Conservation (phyloP, 2,888 invertebrate genomes). For the Sphaerophoria taeniata region DNA sequence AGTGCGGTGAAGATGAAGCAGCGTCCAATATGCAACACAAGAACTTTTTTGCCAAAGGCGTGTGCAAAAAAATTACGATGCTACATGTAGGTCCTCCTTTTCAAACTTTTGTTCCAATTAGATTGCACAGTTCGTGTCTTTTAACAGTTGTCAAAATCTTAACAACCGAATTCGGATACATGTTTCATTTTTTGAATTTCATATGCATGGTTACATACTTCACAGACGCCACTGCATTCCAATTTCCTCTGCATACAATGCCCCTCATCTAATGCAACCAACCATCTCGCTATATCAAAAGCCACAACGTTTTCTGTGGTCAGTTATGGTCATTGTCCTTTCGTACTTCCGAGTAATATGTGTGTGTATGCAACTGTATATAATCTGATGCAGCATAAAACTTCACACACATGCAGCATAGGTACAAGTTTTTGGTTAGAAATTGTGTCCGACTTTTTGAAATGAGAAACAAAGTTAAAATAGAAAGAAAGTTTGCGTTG, state of each 20-base stretch:
- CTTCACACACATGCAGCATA: background rate
- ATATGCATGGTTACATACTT: too few relatives aligned
- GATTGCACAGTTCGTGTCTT: too few relatives aligned
- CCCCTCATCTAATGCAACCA: slow-evolving; percentile 43
- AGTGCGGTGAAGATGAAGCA: slow-evolving; percentile 18
- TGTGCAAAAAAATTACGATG: too few relatives aligned
- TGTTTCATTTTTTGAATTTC: too few relatives aligned
- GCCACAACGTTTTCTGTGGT: slow-evolving; percentile 67
- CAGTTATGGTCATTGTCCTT: slow-evolving; percentile 54
- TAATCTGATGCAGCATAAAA: slow-evolving; percentile 34
- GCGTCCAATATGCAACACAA: slow-evolving; percentile 19
- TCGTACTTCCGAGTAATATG: too few relatives aligned
- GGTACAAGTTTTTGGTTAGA: slow-evolving; percentile 43
- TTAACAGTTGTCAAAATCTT: too few relatives aligned
- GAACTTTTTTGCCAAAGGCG: background rate
- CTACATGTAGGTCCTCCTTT: too few relatives aligned
- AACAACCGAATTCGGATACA: too few relatives aligned
- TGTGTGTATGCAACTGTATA: slow-evolving; percentile 14
- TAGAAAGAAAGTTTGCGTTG: slow-evolving; percentile 39
- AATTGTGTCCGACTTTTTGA: slow-evolving; percentile 27
- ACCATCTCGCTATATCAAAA: slow-evolving; percentile 45
- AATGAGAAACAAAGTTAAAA: background rate
- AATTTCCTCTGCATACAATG: slow-evolving; percentile 8
- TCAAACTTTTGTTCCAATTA: too few relatives aligned
- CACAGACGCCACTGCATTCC: background rate